phyloP scores from a whole-genome alignment of 2,797 vertebrate genomes.

The Geotrypetes seraphini region DNA sequence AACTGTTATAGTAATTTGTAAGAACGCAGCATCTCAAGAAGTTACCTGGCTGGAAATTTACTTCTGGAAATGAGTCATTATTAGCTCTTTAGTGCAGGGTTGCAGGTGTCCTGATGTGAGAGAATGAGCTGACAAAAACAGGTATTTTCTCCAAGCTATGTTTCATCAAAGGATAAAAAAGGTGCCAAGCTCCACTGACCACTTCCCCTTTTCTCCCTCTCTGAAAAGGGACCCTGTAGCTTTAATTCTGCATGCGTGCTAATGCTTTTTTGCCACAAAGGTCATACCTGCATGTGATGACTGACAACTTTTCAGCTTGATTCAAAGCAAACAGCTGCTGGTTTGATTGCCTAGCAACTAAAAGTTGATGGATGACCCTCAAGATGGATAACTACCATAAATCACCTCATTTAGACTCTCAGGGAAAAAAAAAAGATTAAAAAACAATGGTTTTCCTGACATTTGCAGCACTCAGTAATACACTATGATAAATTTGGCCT shows the following conservation, averaged over 20 bases:
- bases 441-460: slow-evolving; percentile 73
- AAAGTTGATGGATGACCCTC: slow-evolving; percentile 98
- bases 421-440: slow-evolving; percentile 59
- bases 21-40: no score
- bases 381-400: slow-evolving; percentile 99
- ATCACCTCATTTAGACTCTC: slow-evolving; percentile 88
- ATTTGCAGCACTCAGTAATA: slow-evolving; percentile 73
- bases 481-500: slow-evolving; percentile 72
- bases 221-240: slow-evolving; percentile 27
- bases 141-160: no score
- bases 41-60: no score
- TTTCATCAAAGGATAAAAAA: no score
- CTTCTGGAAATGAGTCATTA: no score
- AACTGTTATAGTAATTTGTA: no score
- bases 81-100: no score
- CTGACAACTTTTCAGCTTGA: slow-evolving; percentile 77
- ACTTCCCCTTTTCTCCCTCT: no score
- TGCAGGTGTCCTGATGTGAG: no score
- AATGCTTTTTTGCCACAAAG: slow-evolving; percentile 55
- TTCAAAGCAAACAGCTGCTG: slow-evolving; percentile 95
- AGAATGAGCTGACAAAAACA: no score
- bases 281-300: slow-evolving; percentile 68
- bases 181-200: no score
- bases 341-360: slow-evolving; percentile 98
- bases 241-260: slow-evolving; percentile 52